Evolutionary conservation across 2,888 invertebrate genomes (phyloP), one percentile per base, ranked within the genome.

Genomic region (Endotricha flammealis): DNA sequence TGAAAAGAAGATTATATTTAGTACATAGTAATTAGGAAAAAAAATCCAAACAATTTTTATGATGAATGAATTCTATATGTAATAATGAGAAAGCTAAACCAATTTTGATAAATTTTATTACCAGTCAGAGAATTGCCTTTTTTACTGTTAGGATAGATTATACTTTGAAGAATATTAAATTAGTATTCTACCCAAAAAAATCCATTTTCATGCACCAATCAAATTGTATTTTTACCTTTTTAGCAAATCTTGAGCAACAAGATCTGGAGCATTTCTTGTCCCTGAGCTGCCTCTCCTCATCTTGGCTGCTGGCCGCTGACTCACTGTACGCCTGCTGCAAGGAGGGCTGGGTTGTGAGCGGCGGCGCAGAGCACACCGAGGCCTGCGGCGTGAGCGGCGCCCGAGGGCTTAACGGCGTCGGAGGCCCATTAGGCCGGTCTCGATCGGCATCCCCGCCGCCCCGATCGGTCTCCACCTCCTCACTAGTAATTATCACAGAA

Each of bases 201-300:
- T n/a, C n/a, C n/a, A n/a, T n/a, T n/a, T n/a, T n/a, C n/a, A n/a
- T n/a, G n/a, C n/a, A n/a, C n/a, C n/a, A n/a, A n/a, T n/a, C n/a
- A n/a, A n/a, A n/a, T n/a, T n/a, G n/a, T n/a, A n/a, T n/a, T n/a
- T 32, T 6, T 54, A 94, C 95, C 90, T 95, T 95, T 74, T 92
- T 91, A 44, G 95, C 95, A 61, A 93, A 90, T 65, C 92, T 91
- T 32, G 95, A 94, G 76, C 95, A 95, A 68, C 95, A 92, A 20
- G 93, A 92, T 49, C 91, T 89, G 37, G 91, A 91, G 67, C 94
- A 94, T 41, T 71, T 76, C 44, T 83, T 86, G 38, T 83, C 83
- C 13, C 79, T 72, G 22, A 76, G 47, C 51, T 85, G 83, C 3
- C 85, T 78, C 62, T 90, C 89, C 55, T 90, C 90, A 60, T 89